Evolutionary conservation across 2,888 invertebrate genomes (phyloP).

Genomic region (Athalia cordata): DNA sequence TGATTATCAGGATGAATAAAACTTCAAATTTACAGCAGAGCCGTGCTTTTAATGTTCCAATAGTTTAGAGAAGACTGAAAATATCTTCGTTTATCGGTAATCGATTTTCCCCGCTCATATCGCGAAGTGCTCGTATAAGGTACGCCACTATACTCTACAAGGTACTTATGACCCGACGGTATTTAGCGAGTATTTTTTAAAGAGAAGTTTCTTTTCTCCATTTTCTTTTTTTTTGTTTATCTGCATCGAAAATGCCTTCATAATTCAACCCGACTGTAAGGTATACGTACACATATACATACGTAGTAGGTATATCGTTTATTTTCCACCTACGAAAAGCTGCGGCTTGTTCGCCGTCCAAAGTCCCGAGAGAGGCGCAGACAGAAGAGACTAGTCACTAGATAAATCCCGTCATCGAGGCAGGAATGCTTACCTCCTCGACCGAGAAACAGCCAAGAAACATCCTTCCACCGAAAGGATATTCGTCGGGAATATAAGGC

Average conservation of each 20-base stretch:
- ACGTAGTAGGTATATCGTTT: not conserved
- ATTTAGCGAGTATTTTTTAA: not conserved
- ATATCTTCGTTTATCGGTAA: too few relatives aligned
- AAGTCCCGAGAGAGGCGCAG: conserved; percentile 25
- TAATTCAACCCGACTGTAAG: conserved; percentile 14
- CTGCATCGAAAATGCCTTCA: conserved; percentile 9
- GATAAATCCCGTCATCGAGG: conserved; percentile 38
- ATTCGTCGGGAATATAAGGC: conserved; percentile 11
- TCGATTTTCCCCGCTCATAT: too few relatives aligned
- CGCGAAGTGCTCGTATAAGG: too few relatives aligned
- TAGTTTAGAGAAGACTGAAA: too few relatives aligned
- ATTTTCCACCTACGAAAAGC: conserved; percentile 17
- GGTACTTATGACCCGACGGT: too few relatives aligned
- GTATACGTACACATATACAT: not conserved
- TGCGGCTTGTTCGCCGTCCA: not conserved
- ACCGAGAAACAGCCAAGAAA: conserved; percentile 29
- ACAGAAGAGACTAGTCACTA: conserved; percentile 32
- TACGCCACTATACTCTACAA: too few relatives aligned
- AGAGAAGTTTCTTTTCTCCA: not conserved
- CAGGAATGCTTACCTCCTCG: conserved; percentile 24
- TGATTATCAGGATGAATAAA: too few relatives aligned
- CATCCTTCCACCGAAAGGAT: conserved; percentile 38
- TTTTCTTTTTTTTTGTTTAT: not conserved
- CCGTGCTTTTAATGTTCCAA: too few relatives aligned
- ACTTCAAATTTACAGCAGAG: too few relatives aligned